Evolutionary conservation across 2,888 invertebrate species (phyloP), one percentile per base, ranked within the genome.

Genomic region (Dryomyza anilis): DNA sequence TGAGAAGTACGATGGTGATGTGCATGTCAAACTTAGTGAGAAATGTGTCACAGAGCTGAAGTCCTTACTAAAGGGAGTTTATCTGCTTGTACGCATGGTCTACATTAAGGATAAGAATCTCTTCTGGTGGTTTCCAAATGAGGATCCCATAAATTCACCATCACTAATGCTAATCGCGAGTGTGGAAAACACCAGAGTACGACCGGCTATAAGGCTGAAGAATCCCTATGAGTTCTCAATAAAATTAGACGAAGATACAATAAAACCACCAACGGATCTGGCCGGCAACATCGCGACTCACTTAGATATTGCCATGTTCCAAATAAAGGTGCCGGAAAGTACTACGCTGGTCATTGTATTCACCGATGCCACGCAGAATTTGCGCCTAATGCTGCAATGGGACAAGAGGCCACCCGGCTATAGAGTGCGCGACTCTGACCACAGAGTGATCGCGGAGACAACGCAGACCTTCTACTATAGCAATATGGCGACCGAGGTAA

Each of bases 71-170:
- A 8, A 43, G 0, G 53, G 53, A 5, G n/a, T 48, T 1, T 27
- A 58, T 2, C 14, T 72, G 16, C 21, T 67, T 0, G 16, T 72
- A 19, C 69, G 71, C 46, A 55, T 67, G 8, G 30, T 43, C 2
- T 43, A n/a, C 14, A 6, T 23, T 16, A 43, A 58, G 12, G 16
- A 27, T n/a, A 25, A 55, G 6, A 76, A 76, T 66, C 72, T 73
- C 5, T 72, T 73, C 63, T 78, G 77, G 77, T 78, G 77, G 77
- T 71, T 69, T 70, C 77, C 77, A 5, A 70, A 70, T 16, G 67
- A 73, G 33, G 53, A 64, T 21, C 65, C 67, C 14, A 30, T 71
- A n/a, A n/a, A n/a, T n/a, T n/a, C n/a, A n/a, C n/a, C n/a, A n/a
- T n/a, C n/a, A n/a, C n/a, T n/a, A n/a, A n/a, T n/a, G n/a, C n/a